Conservation (phyloP, 2,113 vertebrate species). For the Montifringilla adamsi region DNA sequence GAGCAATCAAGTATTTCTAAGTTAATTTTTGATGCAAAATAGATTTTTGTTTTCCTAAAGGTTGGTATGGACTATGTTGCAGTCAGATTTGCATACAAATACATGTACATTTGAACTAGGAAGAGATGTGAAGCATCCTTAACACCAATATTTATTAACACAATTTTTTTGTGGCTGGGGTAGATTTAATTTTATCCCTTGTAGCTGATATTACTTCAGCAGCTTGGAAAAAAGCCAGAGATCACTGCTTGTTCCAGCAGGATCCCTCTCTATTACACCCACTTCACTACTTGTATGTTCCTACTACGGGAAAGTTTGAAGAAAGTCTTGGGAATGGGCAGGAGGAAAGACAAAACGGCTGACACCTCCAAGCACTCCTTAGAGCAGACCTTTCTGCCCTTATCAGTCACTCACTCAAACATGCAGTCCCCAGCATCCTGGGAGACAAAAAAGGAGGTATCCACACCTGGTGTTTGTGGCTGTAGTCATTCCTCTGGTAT, state of each 20-base stretch:
- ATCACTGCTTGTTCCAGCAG: not conserved
- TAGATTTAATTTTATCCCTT: not conserved
- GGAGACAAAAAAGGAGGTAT: not conserved
- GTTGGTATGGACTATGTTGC: not conserved
- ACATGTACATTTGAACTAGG: not conserved
- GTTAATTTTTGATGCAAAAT: not conserved
- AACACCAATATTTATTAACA: not conserved
- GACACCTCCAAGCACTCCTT: not conserved
- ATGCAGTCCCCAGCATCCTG: too few relatives aligned
- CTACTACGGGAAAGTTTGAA: not conserved
- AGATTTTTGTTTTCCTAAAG: not conserved
- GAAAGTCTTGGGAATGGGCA: not conserved
- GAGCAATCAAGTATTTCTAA: not conserved
- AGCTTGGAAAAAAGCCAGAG: not conserved
- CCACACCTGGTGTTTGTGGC: not conserved
- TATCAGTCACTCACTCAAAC: not conserved
- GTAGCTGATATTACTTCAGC: not conserved
- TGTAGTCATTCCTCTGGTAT: not conserved
- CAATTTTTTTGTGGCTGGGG: rapidly evolving
- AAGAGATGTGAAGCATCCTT: not conserved
- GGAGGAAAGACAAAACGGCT: not conserved
- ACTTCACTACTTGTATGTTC: not conserved
- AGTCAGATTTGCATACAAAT: not conserved
- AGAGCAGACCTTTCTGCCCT: not conserved
- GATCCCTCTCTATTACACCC: not conserved